Conservation (phyloP, 2,113 vertebrate species). For the Hypomesus transpacificus region DNA sequence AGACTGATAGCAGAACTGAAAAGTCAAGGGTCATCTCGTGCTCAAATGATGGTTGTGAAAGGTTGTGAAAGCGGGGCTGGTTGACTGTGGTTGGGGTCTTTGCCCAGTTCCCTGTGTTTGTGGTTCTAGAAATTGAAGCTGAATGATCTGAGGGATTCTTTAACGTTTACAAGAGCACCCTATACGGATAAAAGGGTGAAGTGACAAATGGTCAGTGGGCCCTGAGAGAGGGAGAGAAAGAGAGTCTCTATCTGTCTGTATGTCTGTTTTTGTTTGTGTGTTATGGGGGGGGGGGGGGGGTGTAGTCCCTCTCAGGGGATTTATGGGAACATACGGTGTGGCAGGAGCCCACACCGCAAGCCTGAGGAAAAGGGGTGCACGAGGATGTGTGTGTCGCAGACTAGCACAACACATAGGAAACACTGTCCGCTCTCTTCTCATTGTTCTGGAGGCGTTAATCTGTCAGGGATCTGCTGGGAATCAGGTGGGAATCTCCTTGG, state of each 20-base stretch:
- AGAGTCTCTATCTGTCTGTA: not conserved
- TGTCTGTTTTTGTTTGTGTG: constrained; percentile 34
- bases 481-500: constrained; percentile 64
- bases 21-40: constrained; percentile 40
- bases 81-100: constrained; percentile 28
- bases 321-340: constrained; percentile 58
- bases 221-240: not conserved
- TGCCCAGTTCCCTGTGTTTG: constrained; percentile 11
- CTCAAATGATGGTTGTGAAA: constrained; percentile 46
- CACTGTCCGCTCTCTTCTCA: constrained; percentile 61
- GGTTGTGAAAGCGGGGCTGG: constrained; percentile 16
- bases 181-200: too few relatives aligned
- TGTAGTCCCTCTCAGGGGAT: constrained; percentile 34
- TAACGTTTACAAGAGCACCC: too few relatives aligned
- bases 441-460: constrained; percentile 69
- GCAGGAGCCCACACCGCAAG: constrained; percentile 47
- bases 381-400: constrained; percentile 51
- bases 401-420: constrained; percentile 56
- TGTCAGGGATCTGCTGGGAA: constrained; percentile 64
- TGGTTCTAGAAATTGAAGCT: not conserved
- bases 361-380: constrained; percentile 44
- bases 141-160: too few relatives aligned
- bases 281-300: constrained; percentile 30
- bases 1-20: constrained; percentile 54
- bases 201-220: not conserved